These are phyloP conservation scores for Hoplostethus atlanticus DNA, from an alignment of 2,797 vertebrate species.

Conservation along the genomic window DNA sequence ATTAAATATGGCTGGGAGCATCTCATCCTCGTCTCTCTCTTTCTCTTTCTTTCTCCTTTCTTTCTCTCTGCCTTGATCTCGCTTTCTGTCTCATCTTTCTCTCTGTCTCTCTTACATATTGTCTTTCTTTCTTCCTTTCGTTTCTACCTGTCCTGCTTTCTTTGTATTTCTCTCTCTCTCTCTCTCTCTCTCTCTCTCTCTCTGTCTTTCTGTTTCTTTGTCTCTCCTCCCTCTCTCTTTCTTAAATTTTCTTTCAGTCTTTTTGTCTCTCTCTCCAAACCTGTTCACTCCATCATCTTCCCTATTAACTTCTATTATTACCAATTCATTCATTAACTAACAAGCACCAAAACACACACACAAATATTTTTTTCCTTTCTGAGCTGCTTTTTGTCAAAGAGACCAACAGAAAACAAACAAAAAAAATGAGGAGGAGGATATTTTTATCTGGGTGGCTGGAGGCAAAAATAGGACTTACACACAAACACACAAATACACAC, in stretches of 20 bases:
- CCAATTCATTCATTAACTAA: neutral
- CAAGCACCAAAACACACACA: neutral
- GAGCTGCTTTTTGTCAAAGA: too few relatives aligned
- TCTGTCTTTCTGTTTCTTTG: neutral
- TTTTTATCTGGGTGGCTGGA: too few relatives aligned
- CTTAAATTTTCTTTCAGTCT: too few relatives aligned
- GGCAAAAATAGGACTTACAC: neutral
- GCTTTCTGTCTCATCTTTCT: too few relatives aligned
- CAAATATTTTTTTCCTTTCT: too few relatives aligned
- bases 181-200: neutral
- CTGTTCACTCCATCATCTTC: neutral
- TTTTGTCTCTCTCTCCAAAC: neutral
- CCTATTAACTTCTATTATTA: neutral
- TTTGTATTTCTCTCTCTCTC: neutral
- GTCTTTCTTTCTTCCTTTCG: neutral
- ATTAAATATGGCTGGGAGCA: conserved; percentile 65
- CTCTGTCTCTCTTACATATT: neutral
- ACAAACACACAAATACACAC: neutral
- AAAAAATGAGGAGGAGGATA: too few relatives aligned
- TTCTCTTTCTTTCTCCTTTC: conserved; percentile 15
- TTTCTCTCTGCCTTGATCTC: neutral
- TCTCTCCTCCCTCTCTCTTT: neutral
- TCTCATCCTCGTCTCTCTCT: conserved; percentile 33
- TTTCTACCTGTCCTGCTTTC: neutral
- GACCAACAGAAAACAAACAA: too few relatives aligned